Base-by-base conservation (phyloP, 2,888 invertebrate genomes). In the Archips xylosteana region DNA sequence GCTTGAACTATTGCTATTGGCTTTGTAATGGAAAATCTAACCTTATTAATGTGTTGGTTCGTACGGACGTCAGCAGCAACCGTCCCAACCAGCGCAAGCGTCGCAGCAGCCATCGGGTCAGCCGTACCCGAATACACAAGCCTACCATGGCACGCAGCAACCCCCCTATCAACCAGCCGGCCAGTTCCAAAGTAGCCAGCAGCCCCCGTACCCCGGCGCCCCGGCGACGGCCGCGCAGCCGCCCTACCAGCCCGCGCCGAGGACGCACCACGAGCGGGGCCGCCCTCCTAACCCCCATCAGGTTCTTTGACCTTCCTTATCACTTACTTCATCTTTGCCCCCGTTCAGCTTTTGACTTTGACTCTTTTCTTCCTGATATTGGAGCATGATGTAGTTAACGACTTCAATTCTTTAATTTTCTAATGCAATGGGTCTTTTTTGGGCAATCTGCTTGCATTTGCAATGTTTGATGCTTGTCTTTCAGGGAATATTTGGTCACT, bases 11-110 rank as follows among this genome's bases (percentile, higher is more conserved):
- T 94, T 94, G 94, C 94, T 94, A 87, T 88, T 90, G 88, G 92
- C 91, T 92, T 92, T 85, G 82, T 90, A 87, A 93, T 91, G 92
- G 94, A 94, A 94, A 94, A 94, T 94, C 94, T 94, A 94, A 94
- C 94, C 94, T 94, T 93, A 94, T 94, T 94, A 94, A 94, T 94
- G 94, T 94, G 92, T 94, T 94, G 94, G 94, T 94, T 90, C 94
- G 94, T 94, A 94, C 94, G 94, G 94, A 94, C 94, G 94, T 94
- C 94, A 94, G 94, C 94, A 94, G 94, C 94, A 94, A 94, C 91
- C 93, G 92, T 92, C 93, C 92, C 94, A 94, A 93, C 92, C 92
- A 88, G 89, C 90, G 88, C 93, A 90, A 91, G 91, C 90, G 90
- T 92, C 93, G 91, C 94, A 94, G 90, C 94, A 88, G 92, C 92